These are phyloP conservation scores for Gryllus bimaculatus DNA, from an alignment of 1,140 invertebrate genomes.

Conservation along the genomic window DNA sequence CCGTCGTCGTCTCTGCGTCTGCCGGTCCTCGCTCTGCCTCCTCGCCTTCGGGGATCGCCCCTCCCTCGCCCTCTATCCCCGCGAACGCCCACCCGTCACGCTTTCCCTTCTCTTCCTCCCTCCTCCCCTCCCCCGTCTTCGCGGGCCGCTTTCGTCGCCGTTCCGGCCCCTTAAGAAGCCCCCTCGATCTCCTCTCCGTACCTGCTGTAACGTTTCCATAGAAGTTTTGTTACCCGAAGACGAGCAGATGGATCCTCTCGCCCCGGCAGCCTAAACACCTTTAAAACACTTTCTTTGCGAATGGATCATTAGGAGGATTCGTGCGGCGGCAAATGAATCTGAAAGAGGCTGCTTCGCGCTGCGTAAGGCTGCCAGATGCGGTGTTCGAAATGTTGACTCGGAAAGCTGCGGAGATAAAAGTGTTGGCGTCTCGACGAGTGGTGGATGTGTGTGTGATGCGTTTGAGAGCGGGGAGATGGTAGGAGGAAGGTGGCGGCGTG, in stretches of 20 bases:
- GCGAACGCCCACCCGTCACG: not conserved
- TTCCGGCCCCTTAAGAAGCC: not conserved
- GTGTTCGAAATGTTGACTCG: not conserved
- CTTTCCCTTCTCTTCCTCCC: not conserved
- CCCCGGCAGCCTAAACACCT: slow-evolving; percentile 8
- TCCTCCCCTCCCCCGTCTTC: not conserved
- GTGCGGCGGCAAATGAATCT: slow-evolving; percentile 9
- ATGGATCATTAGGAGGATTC: slow-evolving; percentile 10
- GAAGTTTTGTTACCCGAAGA: not conserved
- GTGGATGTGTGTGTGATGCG: not conserved
- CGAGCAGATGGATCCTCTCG: not conserved
- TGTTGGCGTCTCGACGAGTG: not conserved
- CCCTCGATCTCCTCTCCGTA: not conserved
- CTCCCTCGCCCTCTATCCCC: not conserved
- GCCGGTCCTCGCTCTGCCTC: no score
- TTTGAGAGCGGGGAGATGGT: not conserved
- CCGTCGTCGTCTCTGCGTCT: no score
- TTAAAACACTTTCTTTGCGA: slow-evolving; percentile 13
- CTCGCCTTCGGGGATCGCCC: no score
- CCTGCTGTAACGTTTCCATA: slow-evolving; percentile 3
- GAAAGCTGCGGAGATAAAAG: not conserved
- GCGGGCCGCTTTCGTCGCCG: not conserved
- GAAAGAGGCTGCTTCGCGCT: not conserved
- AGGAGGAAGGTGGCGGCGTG: no score
- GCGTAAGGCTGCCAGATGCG: not conserved